Base-by-base conservation (phyloP, 2,797 vertebrate genomes). In the Melanotaenia trifasciata region DNA sequence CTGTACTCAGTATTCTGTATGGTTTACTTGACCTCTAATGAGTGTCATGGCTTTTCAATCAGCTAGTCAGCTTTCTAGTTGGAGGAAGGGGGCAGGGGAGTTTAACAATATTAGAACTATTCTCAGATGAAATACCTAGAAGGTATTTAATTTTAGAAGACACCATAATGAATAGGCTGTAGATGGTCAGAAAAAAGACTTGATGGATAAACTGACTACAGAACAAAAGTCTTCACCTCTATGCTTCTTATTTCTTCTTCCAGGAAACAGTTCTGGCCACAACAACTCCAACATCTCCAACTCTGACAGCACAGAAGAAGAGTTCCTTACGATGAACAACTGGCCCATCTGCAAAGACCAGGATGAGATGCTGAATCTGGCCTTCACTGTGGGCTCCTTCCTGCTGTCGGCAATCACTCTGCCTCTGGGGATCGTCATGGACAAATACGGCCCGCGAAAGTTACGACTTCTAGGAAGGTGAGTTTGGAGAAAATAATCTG, bases 311-410 rank as follows among this genome's bases (percentile, higher is more conserved):
- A 1, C 24, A 14, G 64, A 11, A 0, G 79, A 82, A 69, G 93
- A 94, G 82, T 80, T 86, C 60, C 67, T 93, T 69, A 87, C 87
- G 60, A 91, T 97, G 88, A 97, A 97, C 0, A 94, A 91, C 66
- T 99, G 98, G 98, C 93, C 95, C 57, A 96, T 96, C 91, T 99
- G 98, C 90, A 96, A 97, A 0, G 96, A 96, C 72, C 98, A 99
- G 93, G 98, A 99, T 0, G 98, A 99, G 87, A 99, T 97, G 96
- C 92, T 99, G 64, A 99, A 99, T 90, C 81, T 99, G 93, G 98
- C 98, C 43, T 99, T 99, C 93, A 99, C 98, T 0, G 92, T 99
- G 1, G 98, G 98, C 79, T 99, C 98, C 87, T 99, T 99, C 93
- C 93, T 99, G 83, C 95, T 99, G 79, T 99, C 97, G 0, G 98